Conservation (phyloP, 2,888 invertebrate species). For the Gortyna flavago region DNA sequence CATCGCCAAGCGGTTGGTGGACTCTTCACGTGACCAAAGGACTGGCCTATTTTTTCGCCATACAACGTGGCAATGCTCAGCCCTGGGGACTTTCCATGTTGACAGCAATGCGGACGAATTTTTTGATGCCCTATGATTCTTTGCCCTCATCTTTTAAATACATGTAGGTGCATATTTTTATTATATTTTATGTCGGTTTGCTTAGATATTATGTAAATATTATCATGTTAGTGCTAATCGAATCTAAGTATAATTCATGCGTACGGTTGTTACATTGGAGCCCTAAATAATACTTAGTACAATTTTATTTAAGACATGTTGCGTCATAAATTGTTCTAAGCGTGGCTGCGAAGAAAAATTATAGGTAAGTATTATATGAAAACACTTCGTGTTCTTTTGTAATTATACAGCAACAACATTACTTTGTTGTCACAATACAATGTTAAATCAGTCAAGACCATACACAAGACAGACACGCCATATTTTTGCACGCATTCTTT, state of each 20-base stretch:
- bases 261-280: too few relatives aligned
- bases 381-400: not conserved
- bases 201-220: not conserved
- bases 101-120: not conserved
- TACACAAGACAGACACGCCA: too few relatives aligned
- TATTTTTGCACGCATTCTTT: conserved; percentile 12
- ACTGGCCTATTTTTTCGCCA: not conserved
- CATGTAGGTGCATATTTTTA: too few relatives aligned
- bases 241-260: not conserved
- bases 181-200: not conserved
- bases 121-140: not conserved
- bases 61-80: not conserved
- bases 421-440: conserved; percentile 2
- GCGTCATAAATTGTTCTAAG: not conserved
- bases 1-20: not conserved
- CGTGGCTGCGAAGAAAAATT: too few relatives aligned
- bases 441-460: conserved; percentile 20
- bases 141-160: not conserved
- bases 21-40: not conserved
- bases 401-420: conserved; percentile 1
- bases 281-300: not conserved
- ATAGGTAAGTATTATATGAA: not conserved
- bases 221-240: not conserved
- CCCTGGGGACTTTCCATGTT: too few relatives aligned
- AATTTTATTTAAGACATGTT: not conserved